Evolutionary conservation across 2,888 invertebrate genomes (phyloP).

Genomic region (Andrena dorsata): DNA sequence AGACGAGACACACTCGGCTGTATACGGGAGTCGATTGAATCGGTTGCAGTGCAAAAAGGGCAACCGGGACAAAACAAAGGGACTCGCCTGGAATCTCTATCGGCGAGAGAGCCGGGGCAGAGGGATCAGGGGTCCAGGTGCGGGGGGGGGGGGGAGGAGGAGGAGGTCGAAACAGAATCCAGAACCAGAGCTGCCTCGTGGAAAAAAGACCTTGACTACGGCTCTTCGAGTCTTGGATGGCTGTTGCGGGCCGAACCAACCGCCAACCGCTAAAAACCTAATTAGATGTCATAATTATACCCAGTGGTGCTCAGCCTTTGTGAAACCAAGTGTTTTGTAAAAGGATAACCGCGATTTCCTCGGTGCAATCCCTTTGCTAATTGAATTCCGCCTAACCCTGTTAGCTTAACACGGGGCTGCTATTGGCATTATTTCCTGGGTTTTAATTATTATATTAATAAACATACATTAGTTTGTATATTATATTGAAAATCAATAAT

Average conservation of each 20-base stretch:
- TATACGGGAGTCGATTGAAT: constrained; percentile 75
- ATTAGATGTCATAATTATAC: constrained; percentile 84
- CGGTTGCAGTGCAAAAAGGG: constrained; percentile 75
- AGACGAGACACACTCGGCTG: constrained; percentile 53
- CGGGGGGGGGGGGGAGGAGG: too few species aligned
- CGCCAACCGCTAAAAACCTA: constrained; percentile 83
- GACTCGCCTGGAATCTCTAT: constrained; percentile 76
- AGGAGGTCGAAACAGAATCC: constrained; percentile 50
- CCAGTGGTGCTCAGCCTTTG: constrained; percentile 79
- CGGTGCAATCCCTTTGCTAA: background rate
- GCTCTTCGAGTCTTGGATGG: constrained; percentile 71
- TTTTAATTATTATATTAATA: background rate
- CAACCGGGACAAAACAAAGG: constrained; percentile 76
- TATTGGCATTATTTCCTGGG: background rate
- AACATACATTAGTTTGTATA: background rate
- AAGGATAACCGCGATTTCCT: background rate
- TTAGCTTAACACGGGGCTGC: background rate
- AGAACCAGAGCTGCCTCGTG: constrained; percentile 69
- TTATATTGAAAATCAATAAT: background rate
- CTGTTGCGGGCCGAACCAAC: constrained; percentile 75
- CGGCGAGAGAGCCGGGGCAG: constrained; percentile 60
- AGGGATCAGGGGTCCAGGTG: constrained; percentile 21
- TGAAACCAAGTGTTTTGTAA: background rate
- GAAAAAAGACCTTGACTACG: constrained; percentile 78
- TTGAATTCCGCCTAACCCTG: background rate